Conservation (phyloP, 2,113 vertebrate genomes). For the Anser cygnoides region DNA sequence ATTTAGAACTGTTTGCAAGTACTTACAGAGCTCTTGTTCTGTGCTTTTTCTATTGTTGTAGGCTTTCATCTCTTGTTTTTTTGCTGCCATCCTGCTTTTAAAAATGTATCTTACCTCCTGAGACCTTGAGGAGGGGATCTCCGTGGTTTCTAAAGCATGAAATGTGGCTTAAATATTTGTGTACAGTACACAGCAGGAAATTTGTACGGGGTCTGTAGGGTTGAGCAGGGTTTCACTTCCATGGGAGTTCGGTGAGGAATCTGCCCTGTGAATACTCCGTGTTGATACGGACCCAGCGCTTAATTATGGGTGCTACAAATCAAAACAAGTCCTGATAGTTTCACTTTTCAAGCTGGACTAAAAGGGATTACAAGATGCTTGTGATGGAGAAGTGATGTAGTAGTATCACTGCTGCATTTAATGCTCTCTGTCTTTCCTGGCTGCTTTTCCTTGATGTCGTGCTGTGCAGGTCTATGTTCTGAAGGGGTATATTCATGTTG, state of each 20-base stretch:
- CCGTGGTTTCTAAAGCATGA: background rate
- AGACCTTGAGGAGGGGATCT: background rate
- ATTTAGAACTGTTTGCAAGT: background rate
- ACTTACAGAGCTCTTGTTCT: background rate
- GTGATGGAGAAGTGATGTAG: background rate
- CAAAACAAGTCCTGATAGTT: background rate
- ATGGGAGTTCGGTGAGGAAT: background rate
- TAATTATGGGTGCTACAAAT: background rate
- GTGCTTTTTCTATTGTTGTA: background rate
- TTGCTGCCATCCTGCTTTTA: background rate
- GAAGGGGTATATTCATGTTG: background rate
- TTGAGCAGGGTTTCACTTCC: background rate
- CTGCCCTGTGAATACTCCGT: background rate
- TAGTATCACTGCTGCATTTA: background rate
- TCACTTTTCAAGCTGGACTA: background rate
- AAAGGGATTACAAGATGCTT: background rate
- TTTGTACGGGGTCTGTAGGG: background rate
- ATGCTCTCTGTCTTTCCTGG: background rate
- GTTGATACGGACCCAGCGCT: background rate
- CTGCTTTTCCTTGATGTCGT: background rate
- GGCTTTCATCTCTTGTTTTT: background rate
- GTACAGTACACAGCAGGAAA: background rate
- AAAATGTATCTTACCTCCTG: background rate
- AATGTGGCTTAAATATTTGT: background rate
- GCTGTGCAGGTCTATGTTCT: background rate